A percentile compares a stretch with the other conserved stretches of the same genome.
phyloP scores from a whole-genome alignment of 2,797 vertebrate genomes.

The Pampus argenteus region DNA sequence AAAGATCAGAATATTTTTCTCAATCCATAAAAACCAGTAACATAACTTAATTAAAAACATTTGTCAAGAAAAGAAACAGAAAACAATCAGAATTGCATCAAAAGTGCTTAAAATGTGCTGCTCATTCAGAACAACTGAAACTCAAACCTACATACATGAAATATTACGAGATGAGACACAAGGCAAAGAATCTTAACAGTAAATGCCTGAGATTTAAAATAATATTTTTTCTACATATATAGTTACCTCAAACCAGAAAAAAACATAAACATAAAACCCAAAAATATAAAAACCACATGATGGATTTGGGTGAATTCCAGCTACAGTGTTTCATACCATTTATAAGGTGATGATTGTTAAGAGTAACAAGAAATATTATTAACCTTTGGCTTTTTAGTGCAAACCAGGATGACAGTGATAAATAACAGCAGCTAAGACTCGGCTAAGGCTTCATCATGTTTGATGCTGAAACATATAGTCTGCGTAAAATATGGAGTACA shows the following conservation, averaged over 20 bases:
- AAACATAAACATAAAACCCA: conserved; percentile 28
- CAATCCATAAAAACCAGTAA: conserved; percentile 51
- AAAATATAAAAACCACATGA: conserved; percentile 29
- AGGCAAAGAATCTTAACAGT: conserved; percentile 51
- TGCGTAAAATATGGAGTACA: conserved; percentile 45
- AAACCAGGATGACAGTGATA: conserved; percentile 44
- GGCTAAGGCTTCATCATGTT: conserved; percentile 46
- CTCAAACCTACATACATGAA: conserved; percentile 21
- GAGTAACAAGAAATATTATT: conserved; percentile 30
- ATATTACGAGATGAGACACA: conserved; percentile 35
- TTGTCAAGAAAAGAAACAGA: conserved; percentile 26
- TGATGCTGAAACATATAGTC: conserved; percentile 17
- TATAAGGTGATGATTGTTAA: conserved; percentile 7
- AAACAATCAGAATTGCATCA: conserved; percentile 32
- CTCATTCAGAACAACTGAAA: conserved; percentile 34
- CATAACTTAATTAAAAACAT: conserved; percentile 45
- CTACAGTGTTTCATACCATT: conserved; percentile 44
- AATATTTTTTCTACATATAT: background rate
- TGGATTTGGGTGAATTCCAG: conserved; percentile 8
- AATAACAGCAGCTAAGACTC: conserved; percentile 26
- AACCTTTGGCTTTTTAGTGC: conserved; percentile 60
- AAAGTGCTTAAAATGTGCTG: background rate
- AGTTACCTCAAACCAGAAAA: background rate
- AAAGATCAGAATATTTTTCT: conserved; percentile 51
- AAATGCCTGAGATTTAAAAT: conserved; percentile 64